A percentile compares a stretch with the other conserved stretches of the same genome.
Evolutionary conservation across 2,797 vertebrate species (phyloP).

Genomic region (Varecia variegata): DNA sequence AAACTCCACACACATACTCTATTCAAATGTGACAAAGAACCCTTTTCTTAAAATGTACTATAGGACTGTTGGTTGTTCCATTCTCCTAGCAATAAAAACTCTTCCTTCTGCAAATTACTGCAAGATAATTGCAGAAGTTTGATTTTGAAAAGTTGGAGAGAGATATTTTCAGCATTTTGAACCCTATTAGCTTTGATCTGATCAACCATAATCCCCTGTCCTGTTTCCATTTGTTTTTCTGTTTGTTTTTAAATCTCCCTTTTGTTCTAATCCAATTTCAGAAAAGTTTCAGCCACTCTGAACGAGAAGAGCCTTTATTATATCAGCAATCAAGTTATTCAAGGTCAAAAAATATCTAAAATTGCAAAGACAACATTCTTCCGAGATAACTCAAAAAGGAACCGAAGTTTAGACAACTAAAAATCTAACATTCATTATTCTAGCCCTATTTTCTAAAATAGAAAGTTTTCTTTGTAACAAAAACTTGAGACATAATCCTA

Average conservation of each 20-base stretch:
- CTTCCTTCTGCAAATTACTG: slow-evolving; percentile 30
- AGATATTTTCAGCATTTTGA: slow-evolving; percentile 42
- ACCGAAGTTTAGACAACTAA: neutral
- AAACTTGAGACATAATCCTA: slow-evolving; percentile 19
- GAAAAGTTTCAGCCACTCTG: neutral
- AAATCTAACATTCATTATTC: slow-evolving; percentile 27
- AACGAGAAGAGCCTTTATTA: slow-evolving; percentile 14
- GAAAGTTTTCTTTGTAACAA: slow-evolving; percentile 31
- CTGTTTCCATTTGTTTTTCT: neutral
- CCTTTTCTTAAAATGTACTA: slow-evolving; percentile 42
- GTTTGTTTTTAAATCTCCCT: neutral
- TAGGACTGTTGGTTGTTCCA: slow-evolving; percentile 36
- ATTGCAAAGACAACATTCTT: slow-evolving; percentile 36
- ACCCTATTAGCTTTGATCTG: slow-evolving; percentile 29
- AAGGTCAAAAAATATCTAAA: slow-evolving; percentile 46
- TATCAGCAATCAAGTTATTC: slow-evolving; percentile 37
- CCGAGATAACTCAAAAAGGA: slow-evolving; percentile 32
- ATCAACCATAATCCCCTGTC: neutral
- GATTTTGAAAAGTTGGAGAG: slow-evolving; percentile 43
- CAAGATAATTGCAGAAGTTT: slow-evolving; percentile 52
- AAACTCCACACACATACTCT: slow-evolving; percentile 57
- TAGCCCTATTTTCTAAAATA: slow-evolving; percentile 37
- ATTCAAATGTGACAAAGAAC: slow-evolving; percentile 71
- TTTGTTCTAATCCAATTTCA: neutral
- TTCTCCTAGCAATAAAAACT: slow-evolving; percentile 52